Base-by-base conservation (phyloP, 2,888 invertebrate genomes). In the Catocala fraxini region DNA sequence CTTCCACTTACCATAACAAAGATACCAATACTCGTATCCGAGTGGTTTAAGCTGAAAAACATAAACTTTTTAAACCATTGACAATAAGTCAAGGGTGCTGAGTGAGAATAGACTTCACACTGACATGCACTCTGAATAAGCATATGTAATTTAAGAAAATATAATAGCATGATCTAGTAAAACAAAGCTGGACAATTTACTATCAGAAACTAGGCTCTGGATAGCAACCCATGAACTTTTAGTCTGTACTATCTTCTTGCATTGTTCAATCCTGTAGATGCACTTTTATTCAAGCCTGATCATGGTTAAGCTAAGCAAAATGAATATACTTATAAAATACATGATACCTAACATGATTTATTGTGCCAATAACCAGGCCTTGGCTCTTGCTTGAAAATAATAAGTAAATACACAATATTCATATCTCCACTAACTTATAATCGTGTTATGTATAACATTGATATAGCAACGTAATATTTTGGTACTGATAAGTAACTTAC, bases 21-120 rank as follows among this genome's bases (percentile, higher is more conserved):
- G 88, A 87, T 89, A 92, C 83, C 90, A 91, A 91, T 84, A 90
- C 92, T 90, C 89, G 91, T 92, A 91, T 92, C 93, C 89, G 86
- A 93, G 90, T 83, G 86, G 93, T 86, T 85, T 85, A 89, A 87
- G 90, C 94, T 94, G 94, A 94, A 94, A 94, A 94, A 92, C 90
- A 94, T 90, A 92, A 92, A 91, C 74, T 83, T 77, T 89, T 91
- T 91, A 89, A 89, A 90, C 91, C 88, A 73, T 76, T 77, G 77
- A 77, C 74, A 69, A 72, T 80, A 75, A 81, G 82, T 78, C 81
- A 81, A 70, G 59, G 79, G 77, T 74, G 64, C 65, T 62, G 61
- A 66, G 70, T 79, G 68, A 67, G 73, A 73, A 72, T 62, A 63
- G 61, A 59, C 62, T 76, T 73, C 75, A 81, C 77, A 82, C 74